Percentiles rank a stretch among this genome's conserved stretches.
These are phyloP conservation scores for Apostichopus leukothele DNA, from an alignment of 53 echinoderm and acorn worm species.

Conservation along the genomic window DNA sequence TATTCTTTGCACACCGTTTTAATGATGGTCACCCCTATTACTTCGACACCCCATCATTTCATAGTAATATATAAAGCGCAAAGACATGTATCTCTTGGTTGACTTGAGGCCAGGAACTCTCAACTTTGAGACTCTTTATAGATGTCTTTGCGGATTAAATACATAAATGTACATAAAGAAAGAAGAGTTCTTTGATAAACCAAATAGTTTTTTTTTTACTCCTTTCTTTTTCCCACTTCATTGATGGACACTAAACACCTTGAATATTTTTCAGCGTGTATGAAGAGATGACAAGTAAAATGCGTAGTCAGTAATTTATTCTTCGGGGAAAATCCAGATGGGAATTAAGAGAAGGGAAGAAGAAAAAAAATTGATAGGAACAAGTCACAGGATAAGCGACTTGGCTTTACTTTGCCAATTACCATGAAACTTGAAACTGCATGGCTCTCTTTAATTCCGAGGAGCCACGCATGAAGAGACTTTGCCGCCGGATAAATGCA, in stretches of 20 bases:
- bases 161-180: background rate
- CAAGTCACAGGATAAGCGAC: slow-evolving; percentile 1
- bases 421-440: slow-evolving; percentile 5
- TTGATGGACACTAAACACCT: slow-evolving; percentile 1
- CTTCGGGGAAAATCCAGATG: slow-evolving; percentile 8
- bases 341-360: slow-evolving; percentile 12
- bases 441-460: slow-evolving; percentile 15
- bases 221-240: background rate
- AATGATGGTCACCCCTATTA: no score
- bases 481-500: slow-evolving; percentile 5
- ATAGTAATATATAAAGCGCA: no score
- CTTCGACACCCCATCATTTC: no score
- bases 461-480: slow-evolving; percentile 10
- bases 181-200: background rate
- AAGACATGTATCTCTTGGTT: no score
- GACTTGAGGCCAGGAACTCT: no score
- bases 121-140: no score
- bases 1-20: no score
- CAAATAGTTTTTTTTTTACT: background rate
- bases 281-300: slow-evolving; percentile 5
- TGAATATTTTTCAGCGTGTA: background rate
- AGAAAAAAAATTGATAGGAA: background rate
- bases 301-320: slow-evolving; percentile 11
- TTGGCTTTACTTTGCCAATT: background rate
- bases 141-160: background rate